Evolutionary conservation across 2,797 vertebrate species (phyloP).

Genomic region (Apogon talboti): DNA sequence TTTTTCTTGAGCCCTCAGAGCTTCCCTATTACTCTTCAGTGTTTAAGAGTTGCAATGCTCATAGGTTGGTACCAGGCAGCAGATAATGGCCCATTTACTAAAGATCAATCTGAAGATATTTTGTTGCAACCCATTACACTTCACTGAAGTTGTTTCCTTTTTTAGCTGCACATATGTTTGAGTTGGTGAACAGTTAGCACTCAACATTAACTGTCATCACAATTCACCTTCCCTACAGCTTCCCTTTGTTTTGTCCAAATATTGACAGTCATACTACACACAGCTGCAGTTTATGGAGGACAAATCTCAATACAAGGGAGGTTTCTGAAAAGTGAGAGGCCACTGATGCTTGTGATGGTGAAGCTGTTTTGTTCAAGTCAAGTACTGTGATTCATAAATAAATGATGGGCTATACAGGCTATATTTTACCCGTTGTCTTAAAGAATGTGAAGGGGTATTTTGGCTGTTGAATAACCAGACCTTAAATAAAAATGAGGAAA

Average conservation of each 20-base stretch:
- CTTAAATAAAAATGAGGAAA: background rate
- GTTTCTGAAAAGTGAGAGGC: background rate
- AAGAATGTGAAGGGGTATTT: background rate
- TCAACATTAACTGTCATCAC: slow-evolving; percentile 23
- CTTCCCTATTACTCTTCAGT: slow-evolving; percentile 72
- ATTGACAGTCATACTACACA: background rate
- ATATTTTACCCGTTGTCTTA: background rate
- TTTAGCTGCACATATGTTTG: slow-evolving; percentile 49
- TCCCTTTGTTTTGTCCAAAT: slow-evolving; percentile 9
- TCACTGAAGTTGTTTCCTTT: slow-evolving; percentile 51
- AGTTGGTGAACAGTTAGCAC: slow-evolving; percentile 37
- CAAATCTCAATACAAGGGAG: too few species aligned
- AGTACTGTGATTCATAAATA: background rate
- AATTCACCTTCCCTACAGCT: slow-evolving; percentile 9
- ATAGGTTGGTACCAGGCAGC: slow-evolving; percentile 61
- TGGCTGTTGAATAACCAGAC: background rate
- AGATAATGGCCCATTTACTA: slow-evolving; percentile 70
- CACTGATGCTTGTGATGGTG: background rate
- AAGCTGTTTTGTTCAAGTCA: slow-evolving; percentile 6
- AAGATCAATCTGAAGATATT: slow-evolving; percentile 71
- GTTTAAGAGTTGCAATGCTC: slow-evolving; percentile 72
- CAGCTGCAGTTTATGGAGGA: too few species aligned
- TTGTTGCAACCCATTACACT: slow-evolving; percentile 51
- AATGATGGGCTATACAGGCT: background rate
- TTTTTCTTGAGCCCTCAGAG: slow-evolving; percentile 77